Evolutionary conservation across 2,888 invertebrate species (phyloP), one percentile per base, ranked within the genome.

Genomic region (Pedicia rivosa): DNA sequence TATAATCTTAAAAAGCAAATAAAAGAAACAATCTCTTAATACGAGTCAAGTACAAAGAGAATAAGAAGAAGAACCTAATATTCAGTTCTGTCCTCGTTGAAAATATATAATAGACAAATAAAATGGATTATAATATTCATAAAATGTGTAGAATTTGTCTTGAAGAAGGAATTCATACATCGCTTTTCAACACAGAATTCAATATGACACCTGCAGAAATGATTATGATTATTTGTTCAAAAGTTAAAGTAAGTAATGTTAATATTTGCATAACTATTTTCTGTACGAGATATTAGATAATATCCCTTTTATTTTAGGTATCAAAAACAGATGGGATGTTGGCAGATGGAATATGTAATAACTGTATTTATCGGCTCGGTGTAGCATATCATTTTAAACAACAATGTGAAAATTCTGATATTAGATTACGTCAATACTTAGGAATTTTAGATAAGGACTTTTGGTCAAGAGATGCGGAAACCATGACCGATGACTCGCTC

Each of bases 311-410:
- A 36, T 28, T 22, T 15, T 39, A 51, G 54, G 62, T 65, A 3
- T 56, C 70, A 59, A 67, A 63, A 56, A 62, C 65, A 41, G 72
- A 72, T 56, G 72, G 72, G 4, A 46, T 73, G 25, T 72, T 72
- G 2, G 65, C 70, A 20, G n/a, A n/a, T n/a, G 68, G 68, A 39
- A 67, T 73, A 46, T 73, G 72, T 44, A 70, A 71, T 43, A 72
- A 71, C 46, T 73, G 72, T 47, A 63, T 71, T 6, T 72, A 72
- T 42, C 66, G 72, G 36, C 48, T 73, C 16, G 72, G 72, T 5
- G 65, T 71, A 19, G 70, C 72, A 1, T 72, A 71, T 48, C 71
- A 72, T 46, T 72, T 72, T 42, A 72, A 72, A 47, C 72, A 72
- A 44, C 68, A 72, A 15, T 70, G 68, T 48, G 71, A 71, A 50